Percentiles rank a stretch among this genome's conserved stretches.
Evolutionary conservation across 2,113 vertebrate species (phyloP).

Genomic region (Oenanthe oenanthe): DNA sequence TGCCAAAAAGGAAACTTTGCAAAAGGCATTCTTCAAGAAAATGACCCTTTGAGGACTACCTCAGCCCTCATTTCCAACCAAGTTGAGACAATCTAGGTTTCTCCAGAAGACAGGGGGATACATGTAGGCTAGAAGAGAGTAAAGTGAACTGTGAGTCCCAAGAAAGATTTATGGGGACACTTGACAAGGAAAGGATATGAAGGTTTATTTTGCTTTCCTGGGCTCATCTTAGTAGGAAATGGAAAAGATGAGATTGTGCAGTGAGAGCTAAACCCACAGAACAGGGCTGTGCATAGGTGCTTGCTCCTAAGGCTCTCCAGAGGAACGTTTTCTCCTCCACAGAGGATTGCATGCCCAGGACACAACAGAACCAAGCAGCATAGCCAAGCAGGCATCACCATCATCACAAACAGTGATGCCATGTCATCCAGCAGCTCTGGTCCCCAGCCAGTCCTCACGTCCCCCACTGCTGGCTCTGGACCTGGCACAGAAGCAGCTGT

Average conservation of each 20-base stretch:
- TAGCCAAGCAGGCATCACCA: fast-evolving
- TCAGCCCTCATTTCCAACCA: not conserved
- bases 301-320: not conserved
- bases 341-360: constrained; percentile 33
- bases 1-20: not conserved
- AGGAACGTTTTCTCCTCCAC: not conserved
- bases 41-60: not conserved
- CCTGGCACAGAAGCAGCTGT: not conserved
- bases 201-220: not conserved
- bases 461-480: not conserved
- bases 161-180: not conserved
- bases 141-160: not conserved
- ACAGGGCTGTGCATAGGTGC: not conserved
- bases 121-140: not conserved
- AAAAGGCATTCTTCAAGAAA: not conserved
- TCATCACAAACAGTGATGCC: not conserved
- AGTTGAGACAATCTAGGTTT: not conserved
- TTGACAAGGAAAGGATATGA: not conserved
- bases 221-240: not conserved
- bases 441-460: fast-evolving
- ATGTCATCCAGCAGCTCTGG: not conserved
- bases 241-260: not conserved
- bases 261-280: not conserved
- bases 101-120: not conserved
- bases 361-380: not conserved